Evolutionary conservation across 2,113 vertebrate species (phyloP).

Genomic region (Mormyrus iriodes): DNA sequence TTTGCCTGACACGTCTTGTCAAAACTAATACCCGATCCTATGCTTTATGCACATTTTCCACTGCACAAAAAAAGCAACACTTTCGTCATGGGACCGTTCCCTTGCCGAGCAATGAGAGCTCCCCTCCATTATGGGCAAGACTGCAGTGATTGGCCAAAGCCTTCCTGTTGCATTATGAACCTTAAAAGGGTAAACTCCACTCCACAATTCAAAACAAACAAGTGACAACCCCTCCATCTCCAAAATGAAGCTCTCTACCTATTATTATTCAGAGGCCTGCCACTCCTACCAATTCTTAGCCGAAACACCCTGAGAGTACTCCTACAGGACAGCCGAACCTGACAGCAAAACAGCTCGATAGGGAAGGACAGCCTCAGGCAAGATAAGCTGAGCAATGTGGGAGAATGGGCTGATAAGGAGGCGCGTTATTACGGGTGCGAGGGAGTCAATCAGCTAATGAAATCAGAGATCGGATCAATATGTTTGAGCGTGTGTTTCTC

Average conservation of each 20-base stretch:
- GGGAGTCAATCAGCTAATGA: slow-evolving; percentile 11
- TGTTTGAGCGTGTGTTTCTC: background rate
- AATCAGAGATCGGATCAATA: slow-evolving; percentile 9
- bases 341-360: background rate
- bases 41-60: background rate
- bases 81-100: background rate
- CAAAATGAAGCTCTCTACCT: background rate
- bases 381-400: background rate
- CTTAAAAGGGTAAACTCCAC: background rate
- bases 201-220: background rate
- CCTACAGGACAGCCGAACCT: background rate
- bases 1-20: background rate
- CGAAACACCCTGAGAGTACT: background rate
- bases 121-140: background rate
- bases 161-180: background rate
- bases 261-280: background rate
- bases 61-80: background rate
- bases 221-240: background rate
- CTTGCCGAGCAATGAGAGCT: background rate
- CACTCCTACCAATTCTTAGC: background rate
- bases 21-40: background rate
- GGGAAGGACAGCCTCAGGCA: background rate
- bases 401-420: background rate
- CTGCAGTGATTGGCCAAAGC: background rate
- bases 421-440: background rate